phyloP scores from a whole-genome alignment of 2,113 vertebrate species.

The Cyanoderma ruficeps region DNA sequence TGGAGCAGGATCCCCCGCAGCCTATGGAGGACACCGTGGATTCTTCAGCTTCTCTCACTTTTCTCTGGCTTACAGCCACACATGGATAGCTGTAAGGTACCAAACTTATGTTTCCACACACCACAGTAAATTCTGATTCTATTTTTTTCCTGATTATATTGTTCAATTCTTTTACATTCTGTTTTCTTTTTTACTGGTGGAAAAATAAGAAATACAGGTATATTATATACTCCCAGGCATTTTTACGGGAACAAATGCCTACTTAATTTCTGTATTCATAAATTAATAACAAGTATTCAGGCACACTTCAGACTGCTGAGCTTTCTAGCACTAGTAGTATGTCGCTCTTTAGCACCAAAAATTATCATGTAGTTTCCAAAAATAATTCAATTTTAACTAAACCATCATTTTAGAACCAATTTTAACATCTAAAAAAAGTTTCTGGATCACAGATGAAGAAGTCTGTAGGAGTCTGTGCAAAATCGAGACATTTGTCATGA shows the following conservation, averaged over 20 bases:
- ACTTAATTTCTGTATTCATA: not conserved
- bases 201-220: not conserved
- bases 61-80: not conserved
- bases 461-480: not conserved
- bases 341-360: not conserved
- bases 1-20: not conserved
- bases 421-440: not conserved
- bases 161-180: not conserved
- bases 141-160: not conserved
- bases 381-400: not conserved
- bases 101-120: not conserved
- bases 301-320: not conserved
- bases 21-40: accelerated
- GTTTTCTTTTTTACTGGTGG: not conserved
- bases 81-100: not conserved
- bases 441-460: not conserved
- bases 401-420: not conserved
- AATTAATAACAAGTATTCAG: not conserved
- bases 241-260: not conserved
- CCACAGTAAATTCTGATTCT: not conserved
- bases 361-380: not conserved
- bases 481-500: not conserved
- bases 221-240: not conserved
- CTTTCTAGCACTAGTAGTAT: not conserved
- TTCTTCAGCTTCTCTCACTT: not conserved